phyloP scores from a whole-genome alignment of 2,113 vertebrate species.

The Microtus ochrogaster region DNA sequence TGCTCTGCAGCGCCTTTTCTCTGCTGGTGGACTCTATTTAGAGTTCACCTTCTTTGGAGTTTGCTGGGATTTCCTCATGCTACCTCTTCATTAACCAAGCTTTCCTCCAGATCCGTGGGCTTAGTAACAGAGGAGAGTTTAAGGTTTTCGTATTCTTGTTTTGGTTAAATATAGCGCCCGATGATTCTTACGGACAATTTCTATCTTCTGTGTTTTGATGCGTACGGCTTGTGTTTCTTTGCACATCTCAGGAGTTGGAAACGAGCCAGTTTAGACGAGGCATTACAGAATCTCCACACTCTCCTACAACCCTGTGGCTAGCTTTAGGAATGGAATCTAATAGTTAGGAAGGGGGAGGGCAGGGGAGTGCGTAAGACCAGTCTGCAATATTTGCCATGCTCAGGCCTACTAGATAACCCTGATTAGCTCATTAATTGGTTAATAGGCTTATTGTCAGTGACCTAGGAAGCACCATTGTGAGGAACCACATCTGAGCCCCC shows the following conservation, averaged over 20 bases:
- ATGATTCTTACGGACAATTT: neutral
- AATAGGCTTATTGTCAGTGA: neutral
- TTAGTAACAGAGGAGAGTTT: neutral
- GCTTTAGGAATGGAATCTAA: neutral
- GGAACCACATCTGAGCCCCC: too few species aligned
- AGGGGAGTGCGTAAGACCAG: neutral
- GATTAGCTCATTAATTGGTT: neutral
- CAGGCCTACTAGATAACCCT: neutral
- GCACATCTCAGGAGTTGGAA: neutral
- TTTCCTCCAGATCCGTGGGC: neutral
- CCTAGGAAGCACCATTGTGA: neutral
- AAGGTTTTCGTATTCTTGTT: too few species aligned
- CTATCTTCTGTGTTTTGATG: neutral
- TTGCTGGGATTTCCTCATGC: accelerated
- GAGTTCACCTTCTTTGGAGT: neutral
- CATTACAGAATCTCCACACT: too few species aligned
- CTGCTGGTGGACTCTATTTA: neutral
- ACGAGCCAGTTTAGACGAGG: neutral
- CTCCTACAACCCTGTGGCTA: neutral
- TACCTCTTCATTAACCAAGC: neutral
- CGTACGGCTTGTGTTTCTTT: neutral
- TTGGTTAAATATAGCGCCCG: too few species aligned
- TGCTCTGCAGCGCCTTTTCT: neutral
- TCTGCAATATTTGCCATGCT: neutral
- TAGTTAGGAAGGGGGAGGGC: neutral